Conservation (phyloP, 2,113 vertebrate species). For the Tyrannus savana region DNA sequence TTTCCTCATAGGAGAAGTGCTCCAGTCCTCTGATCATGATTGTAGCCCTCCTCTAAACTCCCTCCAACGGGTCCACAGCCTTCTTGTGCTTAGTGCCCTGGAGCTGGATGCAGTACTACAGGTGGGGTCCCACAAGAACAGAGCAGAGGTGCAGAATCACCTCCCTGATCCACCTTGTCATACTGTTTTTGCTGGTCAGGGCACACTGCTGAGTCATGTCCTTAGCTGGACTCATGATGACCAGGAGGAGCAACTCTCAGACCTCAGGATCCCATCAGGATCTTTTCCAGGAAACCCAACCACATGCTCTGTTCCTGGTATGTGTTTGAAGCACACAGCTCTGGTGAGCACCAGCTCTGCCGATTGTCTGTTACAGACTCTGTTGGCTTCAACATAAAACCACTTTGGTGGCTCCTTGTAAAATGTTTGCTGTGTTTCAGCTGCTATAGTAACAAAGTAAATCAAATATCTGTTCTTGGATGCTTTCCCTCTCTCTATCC, state of each 20-base stretch:
- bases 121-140: not conserved
- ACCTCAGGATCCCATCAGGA: not conserved
- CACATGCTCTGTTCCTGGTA: not conserved
- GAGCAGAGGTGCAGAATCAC: not conserved
- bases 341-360: not conserved
- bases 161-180: not conserved
- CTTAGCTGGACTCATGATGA: not conserved
- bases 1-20: not conserved
- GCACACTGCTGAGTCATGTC: fast-evolving
- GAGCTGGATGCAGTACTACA: not conserved
- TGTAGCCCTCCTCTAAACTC: too few relatives aligned
- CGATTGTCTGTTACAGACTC: not conserved
- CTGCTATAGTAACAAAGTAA: slow-evolving; percentile 8
- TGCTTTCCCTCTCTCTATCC: not conserved
- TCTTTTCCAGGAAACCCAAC: not conserved
- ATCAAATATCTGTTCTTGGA: slow-evolving; percentile 18
- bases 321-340: not conserved
- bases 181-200: not conserved
- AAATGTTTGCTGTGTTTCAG: slow-evolving; percentile 17
- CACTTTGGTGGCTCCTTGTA: not conserved
- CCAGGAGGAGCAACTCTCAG: not conserved
- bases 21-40: not conserved
- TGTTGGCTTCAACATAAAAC: not conserved
- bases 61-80: not conserved
- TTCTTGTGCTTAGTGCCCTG: not conserved